Conservation (phyloP, 2,113 vertebrate species). For the Xiphophorus couchianus region DNA sequence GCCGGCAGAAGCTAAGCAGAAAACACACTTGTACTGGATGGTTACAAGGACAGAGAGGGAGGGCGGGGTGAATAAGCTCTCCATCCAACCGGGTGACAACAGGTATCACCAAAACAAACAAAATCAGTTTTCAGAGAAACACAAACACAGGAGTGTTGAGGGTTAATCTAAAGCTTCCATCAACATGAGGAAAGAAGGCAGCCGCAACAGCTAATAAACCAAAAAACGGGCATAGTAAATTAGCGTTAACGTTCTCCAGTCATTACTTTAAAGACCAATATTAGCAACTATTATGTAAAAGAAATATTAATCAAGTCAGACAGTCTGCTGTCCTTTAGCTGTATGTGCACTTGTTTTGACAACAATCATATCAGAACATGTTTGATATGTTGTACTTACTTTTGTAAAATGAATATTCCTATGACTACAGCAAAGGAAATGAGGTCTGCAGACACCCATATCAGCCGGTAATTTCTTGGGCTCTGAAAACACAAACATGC, state of each 20-base stretch:
- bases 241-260: too few relatives aligned
- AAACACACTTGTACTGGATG: conserved; percentile 27
- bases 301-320: too few relatives aligned
- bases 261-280: too few relatives aligned
- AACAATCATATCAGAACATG: not conserved
- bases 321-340: too few relatives aligned
- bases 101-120: conserved; percentile 28
- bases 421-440: conserved; percentile 89
- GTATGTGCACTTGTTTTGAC: not conserved
- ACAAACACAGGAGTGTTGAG: conserved; percentile 7
- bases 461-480: conserved; percentile 88
- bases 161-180: not conserved
- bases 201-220: too few relatives aligned
- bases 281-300: too few relatives aligned
- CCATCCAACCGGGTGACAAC: conserved; percentile 11
- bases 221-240: too few relatives aligned
- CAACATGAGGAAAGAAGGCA: not conserved
- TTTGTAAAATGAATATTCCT: conserved; percentile 95
- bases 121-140: conserved; percentile 1
- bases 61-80: not conserved
- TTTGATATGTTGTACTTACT: conserved; percentile 84
- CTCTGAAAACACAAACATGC: conserved; percentile 77
- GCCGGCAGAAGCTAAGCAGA: conserved; percentile 57
- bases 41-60: not conserved
- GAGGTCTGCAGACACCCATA: conserved; percentile 93